Evolutionary conservation across 2,797 vertebrate genomes (phyloP).

Genomic region (Salmo trutta): DNA sequence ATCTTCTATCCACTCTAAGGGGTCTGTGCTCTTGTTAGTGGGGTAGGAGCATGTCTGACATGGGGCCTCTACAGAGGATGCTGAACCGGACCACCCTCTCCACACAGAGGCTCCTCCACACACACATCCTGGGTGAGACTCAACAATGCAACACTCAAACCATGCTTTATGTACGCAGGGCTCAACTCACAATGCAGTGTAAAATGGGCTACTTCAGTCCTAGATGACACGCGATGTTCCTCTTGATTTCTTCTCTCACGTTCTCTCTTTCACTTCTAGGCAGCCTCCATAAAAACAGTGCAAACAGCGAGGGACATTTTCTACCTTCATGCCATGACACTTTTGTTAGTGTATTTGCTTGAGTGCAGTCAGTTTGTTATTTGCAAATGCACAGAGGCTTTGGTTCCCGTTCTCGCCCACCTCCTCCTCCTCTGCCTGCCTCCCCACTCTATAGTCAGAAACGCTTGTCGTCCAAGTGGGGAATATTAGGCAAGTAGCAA

Average conservation of each 20-base stretch:
- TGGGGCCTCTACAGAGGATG: slow-evolving; percentile 34
- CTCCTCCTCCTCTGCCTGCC: neutral
- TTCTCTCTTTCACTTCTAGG: neutral
- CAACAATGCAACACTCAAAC: neutral
- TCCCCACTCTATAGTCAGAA: neutral
- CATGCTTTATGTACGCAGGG: neutral
- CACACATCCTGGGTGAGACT: slow-evolving; percentile 57
- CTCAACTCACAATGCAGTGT: neutral
- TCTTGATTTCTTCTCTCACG: neutral
- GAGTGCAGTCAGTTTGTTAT: neutral
- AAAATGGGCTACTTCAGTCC: neutral
- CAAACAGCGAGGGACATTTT: neutral
- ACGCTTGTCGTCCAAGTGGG: neutral
- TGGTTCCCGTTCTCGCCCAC: neutral
- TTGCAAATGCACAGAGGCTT: neutral
- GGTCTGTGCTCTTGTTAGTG: neutral
- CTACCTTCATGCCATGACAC: neutral
- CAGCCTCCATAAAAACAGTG: neutral
- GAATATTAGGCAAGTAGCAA: neutral
- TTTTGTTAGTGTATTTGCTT: neutral
- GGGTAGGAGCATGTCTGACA: slow-evolving; percentile 22
- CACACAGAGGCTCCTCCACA: slow-evolving; percentile 31
- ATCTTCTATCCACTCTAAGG: no score
- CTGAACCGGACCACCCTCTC: slow-evolving; percentile 31
- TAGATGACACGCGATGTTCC: neutral